Evolutionary conservation across 37 sponge, comb jelly and placozoan species (phyloP).

Genomic region (Ephydatia muelleri): DNA sequence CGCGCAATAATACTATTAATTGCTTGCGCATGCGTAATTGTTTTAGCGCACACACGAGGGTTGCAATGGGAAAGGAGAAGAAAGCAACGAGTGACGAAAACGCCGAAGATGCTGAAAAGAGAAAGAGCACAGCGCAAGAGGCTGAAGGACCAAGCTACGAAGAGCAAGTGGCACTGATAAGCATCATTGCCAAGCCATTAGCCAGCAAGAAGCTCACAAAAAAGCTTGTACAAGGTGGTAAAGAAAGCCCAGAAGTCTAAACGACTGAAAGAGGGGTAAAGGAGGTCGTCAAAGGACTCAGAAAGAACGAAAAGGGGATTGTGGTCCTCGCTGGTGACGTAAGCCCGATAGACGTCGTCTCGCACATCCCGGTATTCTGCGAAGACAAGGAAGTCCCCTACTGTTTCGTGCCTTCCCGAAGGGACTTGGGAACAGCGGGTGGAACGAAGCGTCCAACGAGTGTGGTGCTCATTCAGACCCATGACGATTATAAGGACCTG

Average conservation of each 20-base stretch:
- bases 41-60: not conserved
- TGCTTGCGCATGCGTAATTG: not conserved
- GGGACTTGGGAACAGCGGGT: constrained; percentile 75
- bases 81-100: not conserved
- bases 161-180: constrained; percentile 60
- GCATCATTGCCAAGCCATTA: constrained; percentile 83
- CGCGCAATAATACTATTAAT: not conserved
- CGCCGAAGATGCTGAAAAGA: constrained; percentile 2
- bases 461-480: constrained; percentile 71
- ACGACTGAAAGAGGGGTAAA: constrained; percentile 80
- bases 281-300: constrained; percentile 85
- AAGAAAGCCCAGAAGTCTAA: constrained; percentile 82
- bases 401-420: constrained; percentile 83
- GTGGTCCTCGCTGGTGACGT: constrained; percentile 91
- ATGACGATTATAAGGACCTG: constrained; percentile 57
- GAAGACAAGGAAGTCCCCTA: constrained; percentile 90
- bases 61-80: not conserved
- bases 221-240: constrained; percentile 76
- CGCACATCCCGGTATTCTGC: constrained; percentile 93
- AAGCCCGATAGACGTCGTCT: constrained; percentile 93
- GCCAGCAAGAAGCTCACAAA: constrained; percentile 90
- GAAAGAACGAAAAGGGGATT: constrained; percentile 92
- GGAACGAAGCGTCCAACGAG: constrained; percentile 87
- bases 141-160: constrained; percentile 51
- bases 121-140: not conserved